Evolutionary conservation across 2,113 vertebrate species (phyloP), one percentile per base, ranked within the genome.

Genomic region (Equus quagga): DNA sequence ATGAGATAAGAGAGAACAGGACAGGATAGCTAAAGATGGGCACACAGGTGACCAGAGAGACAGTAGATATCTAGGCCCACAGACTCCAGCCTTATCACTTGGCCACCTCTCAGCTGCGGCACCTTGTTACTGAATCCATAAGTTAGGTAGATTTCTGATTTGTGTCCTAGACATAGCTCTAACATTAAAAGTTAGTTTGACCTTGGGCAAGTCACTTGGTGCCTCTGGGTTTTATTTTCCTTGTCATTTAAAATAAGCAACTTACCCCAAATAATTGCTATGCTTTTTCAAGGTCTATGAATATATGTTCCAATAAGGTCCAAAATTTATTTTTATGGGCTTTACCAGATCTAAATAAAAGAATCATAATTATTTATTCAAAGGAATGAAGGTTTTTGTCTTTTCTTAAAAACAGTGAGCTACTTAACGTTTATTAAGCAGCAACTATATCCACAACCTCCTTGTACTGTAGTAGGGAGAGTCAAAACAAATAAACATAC

Each of bases 271-370:
- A 58, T n/a, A 65, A 56, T 72, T 78, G 3, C 17, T 82, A 21
- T 64, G 21, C 7, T 12, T 60, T 91, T 36, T 83, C 41, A 19
- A 54, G 13, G 18, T 89, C 26, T 46, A 33, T 76, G 69, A 75
- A 17, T 87, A 1, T 73, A 67, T 36, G 6, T 18, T 67, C 26
- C 54, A 89, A 46, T 67, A 89, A 94, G 51, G 6, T 69, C 7
- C 56, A 60, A 91, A 88, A 15, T 94, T 79, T 56, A 58, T 84
- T 67, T 76, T n/a, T 36, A 58, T 46, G 23, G 10, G 33, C 60
- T 73, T 94, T 67, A 73, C 4, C 11, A 75, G 9, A 89, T 15
- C 24, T 91, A 96, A 82, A 91, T 56, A 94, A 91, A 92, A 2
- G 2, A 72, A 3, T 23, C 28, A 51, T 58, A n/a, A 91, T 79